Evolutionary conservation across 2,888 invertebrate species (phyloP).

Genomic region (Pristionchus fissidentatus): DNA sequence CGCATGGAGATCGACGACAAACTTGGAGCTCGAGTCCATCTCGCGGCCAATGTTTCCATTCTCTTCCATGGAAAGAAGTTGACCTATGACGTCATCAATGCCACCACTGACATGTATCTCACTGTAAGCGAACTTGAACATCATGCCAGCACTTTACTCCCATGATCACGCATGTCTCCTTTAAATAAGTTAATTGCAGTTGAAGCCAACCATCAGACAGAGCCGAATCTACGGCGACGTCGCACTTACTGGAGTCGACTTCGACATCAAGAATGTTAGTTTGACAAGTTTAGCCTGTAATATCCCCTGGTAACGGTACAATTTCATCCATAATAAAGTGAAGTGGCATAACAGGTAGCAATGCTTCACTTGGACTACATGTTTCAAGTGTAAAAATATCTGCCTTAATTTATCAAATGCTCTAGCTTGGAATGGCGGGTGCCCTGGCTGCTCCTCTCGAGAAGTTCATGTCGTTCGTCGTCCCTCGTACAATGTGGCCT

Average conservation of each 20-base stretch:
- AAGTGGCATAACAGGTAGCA: too few relatives aligned
- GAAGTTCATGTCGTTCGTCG: constrained; percentile 68
- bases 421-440: constrained; percentile 69
- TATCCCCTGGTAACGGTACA: too few relatives aligned
- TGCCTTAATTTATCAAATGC: background rate
- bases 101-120: constrained; percentile 68
- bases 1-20: constrained; percentile 66
- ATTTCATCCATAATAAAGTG: too few relatives aligned
- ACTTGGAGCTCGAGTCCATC: constrained; percentile 64
- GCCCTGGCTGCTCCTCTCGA: constrained; percentile 69
- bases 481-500: constrained; percentile 74
- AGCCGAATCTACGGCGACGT: constrained; percentile 72
- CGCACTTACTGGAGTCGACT: constrained; percentile 72
- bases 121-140: constrained; percentile 55
- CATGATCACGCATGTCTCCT: background rate
- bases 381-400: background rate
- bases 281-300: background rate
- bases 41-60: constrained; percentile 62
- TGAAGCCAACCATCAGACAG: constrained; percentile 72
- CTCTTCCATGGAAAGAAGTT: constrained; percentile 55
- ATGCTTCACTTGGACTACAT: background rate
- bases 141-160: background rate
- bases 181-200: constrained; percentile 52
- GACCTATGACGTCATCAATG: constrained; percentile 66
- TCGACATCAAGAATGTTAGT: constrained; percentile 69